phyloP scores from a whole-genome alignment of 1,140 invertebrate genomes.

The Orussus abietinus region DNA sequence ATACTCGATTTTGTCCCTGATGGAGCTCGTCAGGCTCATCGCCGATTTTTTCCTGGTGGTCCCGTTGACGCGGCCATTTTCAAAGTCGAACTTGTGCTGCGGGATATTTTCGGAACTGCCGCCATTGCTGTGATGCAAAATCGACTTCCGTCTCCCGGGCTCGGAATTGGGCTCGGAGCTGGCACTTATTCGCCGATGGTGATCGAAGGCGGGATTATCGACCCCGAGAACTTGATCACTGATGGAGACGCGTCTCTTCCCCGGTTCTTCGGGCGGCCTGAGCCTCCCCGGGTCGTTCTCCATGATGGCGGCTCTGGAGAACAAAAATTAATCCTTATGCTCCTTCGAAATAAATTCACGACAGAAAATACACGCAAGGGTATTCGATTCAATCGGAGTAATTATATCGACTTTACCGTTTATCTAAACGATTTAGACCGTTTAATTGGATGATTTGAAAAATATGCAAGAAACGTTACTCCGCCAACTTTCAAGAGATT shows the following conservation, averaged over 20 bases:
- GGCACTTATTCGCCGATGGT: slow-evolving; percentile 41
- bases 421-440: too few relatives aligned
- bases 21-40: slow-evolving; percentile 48
- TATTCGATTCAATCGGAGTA: not conserved
- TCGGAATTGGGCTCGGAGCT: slow-evolving; percentile 44
- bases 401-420: not conserved
- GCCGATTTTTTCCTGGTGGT: slow-evolving; percentile 44
- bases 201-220: slow-evolving; percentile 48
- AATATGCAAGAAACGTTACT: too few relatives aligned
- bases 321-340: too few relatives aligned
- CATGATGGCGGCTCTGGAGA: too few relatives aligned
- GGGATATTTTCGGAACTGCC: slow-evolving; percentile 45
- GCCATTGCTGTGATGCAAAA: slow-evolving; percentile 39
- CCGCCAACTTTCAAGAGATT: too few relatives aligned
- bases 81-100: slow-evolving; percentile 45
- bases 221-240: slow-evolving; percentile 43
- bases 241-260: slow-evolving; percentile 45
- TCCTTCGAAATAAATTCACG: too few relatives aligned
- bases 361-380: not conserved
- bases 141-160: slow-evolving; percentile 40
- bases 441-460: too few relatives aligned
- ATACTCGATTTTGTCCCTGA: slow-evolving; percentile 51
- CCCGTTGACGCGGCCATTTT: slow-evolving; percentile 42
- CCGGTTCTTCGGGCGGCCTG: slow-evolving; percentile 30
- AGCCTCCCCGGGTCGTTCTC: slow-evolving; percentile 25